Conservation (phyloP, 2,888 invertebrate genomes). For the Charanyca ferruginea region DNA sequence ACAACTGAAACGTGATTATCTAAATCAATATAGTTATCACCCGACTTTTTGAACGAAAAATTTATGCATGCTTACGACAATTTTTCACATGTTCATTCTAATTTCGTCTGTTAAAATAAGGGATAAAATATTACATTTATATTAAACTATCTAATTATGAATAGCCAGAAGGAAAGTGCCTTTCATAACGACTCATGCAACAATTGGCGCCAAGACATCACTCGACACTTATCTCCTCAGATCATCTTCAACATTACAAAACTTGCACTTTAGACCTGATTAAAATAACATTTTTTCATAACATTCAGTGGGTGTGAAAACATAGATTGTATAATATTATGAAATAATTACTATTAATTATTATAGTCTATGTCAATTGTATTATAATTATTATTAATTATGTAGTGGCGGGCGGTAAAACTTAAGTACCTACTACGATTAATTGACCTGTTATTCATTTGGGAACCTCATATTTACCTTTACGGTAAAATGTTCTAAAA, state of each 20-base stretch:
- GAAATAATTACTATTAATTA: constrained; percentile 25
- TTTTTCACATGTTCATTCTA: too few relatives aligned
- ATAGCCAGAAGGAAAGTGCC: background rate
- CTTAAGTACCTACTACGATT: background rate
- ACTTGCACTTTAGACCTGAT: constrained; percentile 36
- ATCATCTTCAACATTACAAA: constrained; percentile 6
- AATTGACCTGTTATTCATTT: background rate
- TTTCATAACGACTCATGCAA: constrained; percentile 11
- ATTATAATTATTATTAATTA: constrained; percentile 28
- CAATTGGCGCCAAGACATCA: constrained; percentile 7
- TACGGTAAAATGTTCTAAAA: background rate
- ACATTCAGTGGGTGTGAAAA: constrained; percentile 2
- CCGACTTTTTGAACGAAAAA: too few relatives aligned
- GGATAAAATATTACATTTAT: too few relatives aligned
- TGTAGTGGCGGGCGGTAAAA: constrained; percentile 36
- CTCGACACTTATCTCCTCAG: constrained; percentile 11
- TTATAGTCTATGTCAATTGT: constrained; percentile 53
- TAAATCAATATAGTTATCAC: background rate
- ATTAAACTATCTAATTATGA: background rate
- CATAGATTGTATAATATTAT: constrained; percentile 26
- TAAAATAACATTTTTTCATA: too few relatives aligned
- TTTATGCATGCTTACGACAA: too few relatives aligned
- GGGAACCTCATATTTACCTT: background rate
- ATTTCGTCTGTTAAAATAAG: too few relatives aligned
- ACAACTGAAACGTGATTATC: background rate